phyloP scores from a whole-genome alignment of 2,888 invertebrate genomes.

The Macaria notata region DNA sequence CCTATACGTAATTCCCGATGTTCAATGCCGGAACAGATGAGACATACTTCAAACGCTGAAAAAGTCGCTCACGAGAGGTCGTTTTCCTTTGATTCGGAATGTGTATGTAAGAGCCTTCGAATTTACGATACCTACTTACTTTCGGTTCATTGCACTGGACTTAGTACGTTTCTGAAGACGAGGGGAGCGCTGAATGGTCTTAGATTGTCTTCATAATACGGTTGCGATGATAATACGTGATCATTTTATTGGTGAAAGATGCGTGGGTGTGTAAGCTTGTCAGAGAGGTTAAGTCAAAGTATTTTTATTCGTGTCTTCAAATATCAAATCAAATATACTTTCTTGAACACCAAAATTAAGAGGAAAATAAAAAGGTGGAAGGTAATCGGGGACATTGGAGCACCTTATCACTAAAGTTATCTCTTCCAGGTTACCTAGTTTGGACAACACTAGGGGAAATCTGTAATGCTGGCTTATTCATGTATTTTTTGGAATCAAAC shows the following conservation, averaged over 20 bases:
- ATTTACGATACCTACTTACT: slow-evolving; percentile 30
- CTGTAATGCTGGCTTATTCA: too few relatives aligned
- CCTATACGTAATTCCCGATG: slow-evolving; percentile 10
- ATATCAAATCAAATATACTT: too few relatives aligned
- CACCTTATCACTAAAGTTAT: too few relatives aligned
- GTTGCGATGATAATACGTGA: slow-evolving; percentile 25
- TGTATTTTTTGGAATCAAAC: too few relatives aligned
- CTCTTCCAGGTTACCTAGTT: too few relatives aligned
- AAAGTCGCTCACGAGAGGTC: slow-evolving; percentile 27
- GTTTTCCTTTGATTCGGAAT: slow-evolving; percentile 30
- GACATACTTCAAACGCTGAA: slow-evolving; percentile 25
- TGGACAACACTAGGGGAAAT: too few relatives aligned
- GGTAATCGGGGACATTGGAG: too few relatives aligned
- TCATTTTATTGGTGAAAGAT: neutral
- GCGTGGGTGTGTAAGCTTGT: too few relatives aligned
- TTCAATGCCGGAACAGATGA: slow-evolving; percentile 15
- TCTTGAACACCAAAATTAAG: too few relatives aligned
- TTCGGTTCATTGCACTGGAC: slow-evolving; percentile 24
- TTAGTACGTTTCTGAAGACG: slow-evolving; percentile 22
- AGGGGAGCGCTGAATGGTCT: slow-evolving; percentile 20
- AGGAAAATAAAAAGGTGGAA: too few relatives aligned
- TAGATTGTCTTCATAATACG: slow-evolving; percentile 35
- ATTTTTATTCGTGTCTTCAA: too few relatives aligned
- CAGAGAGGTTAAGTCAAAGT: too few relatives aligned
- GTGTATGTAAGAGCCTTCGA: slow-evolving; percentile 29